Conservation (phyloP, 2,113 vertebrate species). For the Bettongia penicillata region DNA sequence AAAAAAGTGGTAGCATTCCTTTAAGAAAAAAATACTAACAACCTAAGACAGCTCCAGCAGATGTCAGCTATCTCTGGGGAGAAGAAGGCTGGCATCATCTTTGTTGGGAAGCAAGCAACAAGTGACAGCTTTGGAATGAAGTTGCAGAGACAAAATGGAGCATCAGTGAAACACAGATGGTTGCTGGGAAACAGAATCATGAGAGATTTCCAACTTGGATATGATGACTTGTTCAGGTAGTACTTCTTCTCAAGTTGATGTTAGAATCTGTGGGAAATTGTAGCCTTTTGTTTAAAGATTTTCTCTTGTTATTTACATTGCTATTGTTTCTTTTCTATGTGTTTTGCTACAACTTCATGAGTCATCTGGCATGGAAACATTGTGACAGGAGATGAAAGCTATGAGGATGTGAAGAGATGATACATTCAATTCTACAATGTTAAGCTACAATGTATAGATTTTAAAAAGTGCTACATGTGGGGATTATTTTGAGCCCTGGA, state of each 20-base stretch:
- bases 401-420: background rate
- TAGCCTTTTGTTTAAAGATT: background rate
- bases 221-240: background rate
- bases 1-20: background rate
- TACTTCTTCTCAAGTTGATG: background rate
- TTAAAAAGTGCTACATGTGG: too few relatives aligned
- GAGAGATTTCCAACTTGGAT: background rate
- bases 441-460: background rate
- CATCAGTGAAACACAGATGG: background rate
- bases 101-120: background rate
- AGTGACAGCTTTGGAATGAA: background rate
- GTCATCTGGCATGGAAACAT: background rate
- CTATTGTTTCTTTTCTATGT: background rate
- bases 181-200: background rate
- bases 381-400: background rate
- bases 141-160: background rate
- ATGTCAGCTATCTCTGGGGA: background rate
- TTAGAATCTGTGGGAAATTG: background rate
- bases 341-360: background rate
- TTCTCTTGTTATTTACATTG: background rate
- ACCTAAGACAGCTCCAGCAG: background rate
- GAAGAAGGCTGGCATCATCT: background rate
- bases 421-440: background rate
- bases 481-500: too few relatives aligned
- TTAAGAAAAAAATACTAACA: background rate